Conservation (phyloP, 2,113 vertebrate species). For the Ibidorhyncha struthersii region DNA sequence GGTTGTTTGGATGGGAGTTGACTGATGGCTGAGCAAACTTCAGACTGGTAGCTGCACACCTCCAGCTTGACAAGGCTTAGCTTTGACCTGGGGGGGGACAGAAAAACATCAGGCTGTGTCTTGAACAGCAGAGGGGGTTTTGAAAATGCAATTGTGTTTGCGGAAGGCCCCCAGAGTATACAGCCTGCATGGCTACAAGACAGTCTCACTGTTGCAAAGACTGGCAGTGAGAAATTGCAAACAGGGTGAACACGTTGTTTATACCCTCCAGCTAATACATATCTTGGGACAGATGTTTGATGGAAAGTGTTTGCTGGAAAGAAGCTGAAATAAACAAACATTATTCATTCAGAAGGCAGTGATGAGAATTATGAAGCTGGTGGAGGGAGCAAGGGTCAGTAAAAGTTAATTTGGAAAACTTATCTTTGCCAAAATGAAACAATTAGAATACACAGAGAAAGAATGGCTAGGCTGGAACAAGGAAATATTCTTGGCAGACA, state of each 20-base stretch:
- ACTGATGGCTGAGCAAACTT: neutral
- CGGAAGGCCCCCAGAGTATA: neutral
- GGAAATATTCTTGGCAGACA: conserved; percentile 47
- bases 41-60: neutral
- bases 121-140: neutral
- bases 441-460: conserved; percentile 57
- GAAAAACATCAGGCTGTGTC: neutral
- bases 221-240: neutral
- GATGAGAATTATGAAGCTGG: conserved; percentile 4
- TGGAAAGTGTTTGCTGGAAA: neutral
- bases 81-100: neutral
- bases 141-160: neutral
- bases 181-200: neutral
- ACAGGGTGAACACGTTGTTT: neutral
- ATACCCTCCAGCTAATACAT: neutral
- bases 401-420: conserved; percentile 56
- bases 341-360: conserved; percentile 1
- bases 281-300: neutral
- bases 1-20: neutral
- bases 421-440: conserved; percentile 54
- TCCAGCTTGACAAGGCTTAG: neutral
- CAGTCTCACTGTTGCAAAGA: neutral
- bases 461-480: neutral
- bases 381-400: conserved; percentile 6
- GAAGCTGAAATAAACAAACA: conserved; percentile 5